These are phyloP conservation scores for Agonopterix alstromeriana DNA, from an alignment of 2,888 invertebrate genomes.

Conservation along the genomic window DNA sequence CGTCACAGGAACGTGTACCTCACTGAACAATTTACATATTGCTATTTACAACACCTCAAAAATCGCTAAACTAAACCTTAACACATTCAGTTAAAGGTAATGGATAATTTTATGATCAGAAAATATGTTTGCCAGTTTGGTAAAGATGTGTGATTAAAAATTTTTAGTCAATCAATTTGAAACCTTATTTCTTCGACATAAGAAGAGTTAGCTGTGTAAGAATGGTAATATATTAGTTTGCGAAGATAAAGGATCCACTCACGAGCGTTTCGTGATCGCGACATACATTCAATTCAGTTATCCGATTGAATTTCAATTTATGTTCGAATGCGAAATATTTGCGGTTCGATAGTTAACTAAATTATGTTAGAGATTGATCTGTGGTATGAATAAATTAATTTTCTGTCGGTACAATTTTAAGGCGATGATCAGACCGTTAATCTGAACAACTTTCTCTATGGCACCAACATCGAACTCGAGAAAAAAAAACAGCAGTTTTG, in stretches of 20 bases:
- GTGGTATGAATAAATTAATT: neutral
- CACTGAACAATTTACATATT: conserved; percentile 14
- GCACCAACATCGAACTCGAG: too few species aligned
- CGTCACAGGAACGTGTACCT: conserved; percentile 51
- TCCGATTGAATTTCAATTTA: conserved; percentile 30
- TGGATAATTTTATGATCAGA: neutral
- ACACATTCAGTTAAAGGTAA: neutral
- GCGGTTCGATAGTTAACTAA: conserved; percentile 14
- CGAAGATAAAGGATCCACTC: conserved; percentile 34
- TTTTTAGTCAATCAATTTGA: conserved; percentile 10
- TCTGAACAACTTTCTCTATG: too few species aligned
- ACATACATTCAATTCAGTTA: conserved; percentile 40
- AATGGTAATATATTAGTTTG: conserved; percentile 10
- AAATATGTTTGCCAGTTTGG: neutral
- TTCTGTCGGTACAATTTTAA: too few species aligned
- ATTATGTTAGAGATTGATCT: conserved; percentile 6
- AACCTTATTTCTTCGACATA: conserved; percentile 6
- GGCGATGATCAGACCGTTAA: too few species aligned
- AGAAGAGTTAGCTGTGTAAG: too few species aligned
- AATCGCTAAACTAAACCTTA: conserved; percentile 10
- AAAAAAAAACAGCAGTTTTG: too few species aligned
- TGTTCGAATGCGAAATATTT: conserved; percentile 12
- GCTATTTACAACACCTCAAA: neutral
- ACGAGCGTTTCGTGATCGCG: conserved; percentile 42
- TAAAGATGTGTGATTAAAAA: conserved; percentile 9